Evolutionary conservation across 1,140 invertebrate genomes (phyloP).

Genomic region (Apis florea): DNA sequence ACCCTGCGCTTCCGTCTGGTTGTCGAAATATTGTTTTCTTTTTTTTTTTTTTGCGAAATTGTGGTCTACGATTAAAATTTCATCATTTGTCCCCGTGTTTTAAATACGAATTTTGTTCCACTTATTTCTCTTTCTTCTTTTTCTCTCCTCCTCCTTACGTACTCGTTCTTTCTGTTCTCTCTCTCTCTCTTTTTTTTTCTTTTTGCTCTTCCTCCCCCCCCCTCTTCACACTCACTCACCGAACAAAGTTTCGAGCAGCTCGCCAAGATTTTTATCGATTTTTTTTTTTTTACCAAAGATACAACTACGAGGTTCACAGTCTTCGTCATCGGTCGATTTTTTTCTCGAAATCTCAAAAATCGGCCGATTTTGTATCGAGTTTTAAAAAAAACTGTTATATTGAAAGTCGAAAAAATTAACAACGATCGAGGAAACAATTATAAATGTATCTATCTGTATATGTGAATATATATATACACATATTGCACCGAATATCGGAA

Average conservation of each 20-base stretch:
- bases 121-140: not conserved
- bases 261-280: too few relatives aligned
- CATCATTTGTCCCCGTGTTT: slow-evolving; percentile 47
- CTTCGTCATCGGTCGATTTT: too few relatives aligned
- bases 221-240: not conserved
- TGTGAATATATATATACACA: too few relatives aligned
- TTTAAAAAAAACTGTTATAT: too few relatives aligned
- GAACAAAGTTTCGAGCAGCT: slow-evolving; percentile 22
- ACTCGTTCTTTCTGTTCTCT: not conserved
- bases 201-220: not conserved
- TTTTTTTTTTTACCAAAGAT: not conserved
- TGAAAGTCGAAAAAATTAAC: too few relatives aligned
- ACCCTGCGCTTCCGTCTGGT: slow-evolving; percentile 81
- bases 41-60: slow-evolving; percentile 75
- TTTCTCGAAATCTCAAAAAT: too few relatives aligned
- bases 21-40: slow-evolving; percentile 80
- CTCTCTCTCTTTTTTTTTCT: not conserved
- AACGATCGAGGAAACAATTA: too few relatives aligned
- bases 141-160: not conserved
- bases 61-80: slow-evolving; percentile 74
- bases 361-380: not conserved
- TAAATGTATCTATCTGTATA: too few relatives aligned
- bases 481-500: slow-evolving; percentile 13
- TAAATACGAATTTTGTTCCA: slow-evolving; percentile 4
- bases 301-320: not conserved